A percentile compares a stretch with the other conserved stretches of the same genome.
phyloP scores from a whole-genome alignment of 2,888 invertebrate species.

The Altica lythri region DNA sequence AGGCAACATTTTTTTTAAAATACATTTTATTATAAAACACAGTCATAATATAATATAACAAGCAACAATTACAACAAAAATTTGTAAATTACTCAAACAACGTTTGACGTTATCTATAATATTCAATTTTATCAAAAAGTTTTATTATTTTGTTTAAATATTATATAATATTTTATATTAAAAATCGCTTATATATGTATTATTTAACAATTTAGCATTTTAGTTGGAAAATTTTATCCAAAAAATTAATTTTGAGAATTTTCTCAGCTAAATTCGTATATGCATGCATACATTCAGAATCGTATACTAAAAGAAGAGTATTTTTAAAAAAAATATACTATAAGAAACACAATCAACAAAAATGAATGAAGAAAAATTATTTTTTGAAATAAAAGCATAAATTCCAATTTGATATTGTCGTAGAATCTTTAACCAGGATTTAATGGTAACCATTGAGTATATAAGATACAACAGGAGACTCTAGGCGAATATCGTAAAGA shows the following conservation, averaged over 20 bases:
- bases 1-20: conserved; percentile 13
- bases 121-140: conserved; percentile 26
- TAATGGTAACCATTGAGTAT: too few species aligned
- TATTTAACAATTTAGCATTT: conserved; percentile 18
- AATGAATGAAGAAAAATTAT: too few species aligned
- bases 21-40: conserved; percentile 33
- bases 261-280: conserved; percentile 2
- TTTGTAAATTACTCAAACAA: conserved; percentile 19
- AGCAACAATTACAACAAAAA: conserved; percentile 35
- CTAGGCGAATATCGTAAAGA: too few species aligned
- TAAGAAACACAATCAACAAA: too few species aligned
- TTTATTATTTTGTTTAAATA: conserved; percentile 16
- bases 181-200: conserved; percentile 5
- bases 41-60: conserved; percentile 34
- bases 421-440: too few species aligned
- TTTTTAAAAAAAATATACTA: too few species aligned
- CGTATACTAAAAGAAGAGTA: conserved; percentile 1
- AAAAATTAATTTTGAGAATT: too few species aligned
- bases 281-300: conserved; percentile 18
- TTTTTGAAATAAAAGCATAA: too few species aligned
- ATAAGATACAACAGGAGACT: too few species aligned
- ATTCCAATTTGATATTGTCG: too few species aligned
- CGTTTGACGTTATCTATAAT: conserved; percentile 27
- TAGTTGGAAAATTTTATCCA: too few species aligned
- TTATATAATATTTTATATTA: conserved; percentile 12